These are phyloP conservation scores for Drosophila neonasuta DNA, from an alignment of 2,888 invertebrate species.

Conservation along the genomic window DNA sequence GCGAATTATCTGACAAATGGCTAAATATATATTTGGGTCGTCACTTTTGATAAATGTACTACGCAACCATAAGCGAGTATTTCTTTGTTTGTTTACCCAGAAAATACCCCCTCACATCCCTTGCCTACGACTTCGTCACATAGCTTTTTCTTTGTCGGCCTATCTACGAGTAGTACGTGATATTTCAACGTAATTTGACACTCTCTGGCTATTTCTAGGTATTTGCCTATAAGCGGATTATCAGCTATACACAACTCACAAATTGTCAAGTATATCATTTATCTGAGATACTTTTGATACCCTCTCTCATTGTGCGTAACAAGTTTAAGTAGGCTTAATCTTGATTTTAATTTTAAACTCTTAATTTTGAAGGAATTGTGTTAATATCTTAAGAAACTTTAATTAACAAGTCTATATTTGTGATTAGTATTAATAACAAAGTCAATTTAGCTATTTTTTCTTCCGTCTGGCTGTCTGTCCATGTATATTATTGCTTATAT, in stretches of 20 bases:
- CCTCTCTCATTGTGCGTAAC: background rate
- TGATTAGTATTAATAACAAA: no score
- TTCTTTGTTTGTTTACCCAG: slow-evolving; percentile 22
- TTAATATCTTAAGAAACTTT: no score
- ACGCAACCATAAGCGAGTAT: slow-evolving; percentile 7
- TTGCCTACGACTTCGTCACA: background rate
- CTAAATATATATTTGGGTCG: slow-evolving; percentile 31
- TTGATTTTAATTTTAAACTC: no score
- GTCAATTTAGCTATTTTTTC: no score
- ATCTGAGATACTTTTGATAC: background rate
- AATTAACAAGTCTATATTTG: no score
- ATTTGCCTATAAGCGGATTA: slow-evolving; percentile 6
- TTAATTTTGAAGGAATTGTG: no score
- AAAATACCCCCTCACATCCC: slow-evolving; percentile 1
- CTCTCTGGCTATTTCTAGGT: slow-evolving; percentile 10
- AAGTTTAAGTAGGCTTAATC: background rate
- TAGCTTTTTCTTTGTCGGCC: slow-evolving; percentile 2
- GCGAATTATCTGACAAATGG: slow-evolving; percentile 36
- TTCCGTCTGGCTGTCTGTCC: no score
- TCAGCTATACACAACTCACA: slow-evolving; percentile 1
- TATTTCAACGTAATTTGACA: slow-evolving; percentile 15
- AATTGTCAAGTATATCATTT: slow-evolving; percentile 5
- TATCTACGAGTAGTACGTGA: slow-evolving; percentile 14
- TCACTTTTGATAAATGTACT: background rate
- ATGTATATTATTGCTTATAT: no score